These are phyloP conservation scores for Spisula solida DNA, from an alignment of 2,888 invertebrate genomes.

Conservation along the genomic window DNA sequence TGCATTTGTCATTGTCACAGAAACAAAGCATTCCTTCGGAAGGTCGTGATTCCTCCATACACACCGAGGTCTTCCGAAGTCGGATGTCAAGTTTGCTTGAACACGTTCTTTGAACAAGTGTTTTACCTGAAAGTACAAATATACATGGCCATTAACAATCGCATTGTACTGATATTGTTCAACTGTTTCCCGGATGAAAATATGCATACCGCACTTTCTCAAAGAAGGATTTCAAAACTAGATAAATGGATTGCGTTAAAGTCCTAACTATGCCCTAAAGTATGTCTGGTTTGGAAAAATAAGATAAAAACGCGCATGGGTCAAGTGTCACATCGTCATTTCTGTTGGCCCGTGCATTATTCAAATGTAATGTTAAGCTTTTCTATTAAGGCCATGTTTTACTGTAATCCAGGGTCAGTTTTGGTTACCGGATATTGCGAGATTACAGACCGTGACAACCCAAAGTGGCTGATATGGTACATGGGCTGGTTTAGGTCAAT, in stretches of 20 bases:
- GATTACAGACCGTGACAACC: no score
- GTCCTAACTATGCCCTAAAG: not conserved
- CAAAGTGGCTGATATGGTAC: no score
- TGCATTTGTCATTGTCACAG: conserved; percentile 81
- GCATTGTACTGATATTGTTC: not conserved
- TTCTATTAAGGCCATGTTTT: no score
- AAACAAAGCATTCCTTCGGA: conserved; percentile 82
- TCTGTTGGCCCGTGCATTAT: no score
- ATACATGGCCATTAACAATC: not conserved
- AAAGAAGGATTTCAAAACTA: not conserved
- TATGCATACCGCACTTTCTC: not conserved
- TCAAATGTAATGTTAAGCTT: no score
- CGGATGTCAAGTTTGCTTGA: conserved; percentile 76
- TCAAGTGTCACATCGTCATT: no score
- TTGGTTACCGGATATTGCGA: no score
- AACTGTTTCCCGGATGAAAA: no score
- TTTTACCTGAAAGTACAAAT: conserved; percentile 70
- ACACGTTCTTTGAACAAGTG: conserved; percentile 80
- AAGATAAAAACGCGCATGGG: no score
- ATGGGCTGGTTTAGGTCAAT: no score
- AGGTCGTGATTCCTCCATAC: conserved; percentile 83
- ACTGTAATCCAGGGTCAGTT: no score
- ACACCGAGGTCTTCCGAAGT: conserved; percentile 80
- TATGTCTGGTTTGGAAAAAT: no score
- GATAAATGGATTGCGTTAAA: not conserved